A percentile compares a stretch with the other conserved stretches of the same genome.
Conservation (phyloP, 2,888 invertebrate genomes). For the Cosmorhoe ocellata region DNA sequence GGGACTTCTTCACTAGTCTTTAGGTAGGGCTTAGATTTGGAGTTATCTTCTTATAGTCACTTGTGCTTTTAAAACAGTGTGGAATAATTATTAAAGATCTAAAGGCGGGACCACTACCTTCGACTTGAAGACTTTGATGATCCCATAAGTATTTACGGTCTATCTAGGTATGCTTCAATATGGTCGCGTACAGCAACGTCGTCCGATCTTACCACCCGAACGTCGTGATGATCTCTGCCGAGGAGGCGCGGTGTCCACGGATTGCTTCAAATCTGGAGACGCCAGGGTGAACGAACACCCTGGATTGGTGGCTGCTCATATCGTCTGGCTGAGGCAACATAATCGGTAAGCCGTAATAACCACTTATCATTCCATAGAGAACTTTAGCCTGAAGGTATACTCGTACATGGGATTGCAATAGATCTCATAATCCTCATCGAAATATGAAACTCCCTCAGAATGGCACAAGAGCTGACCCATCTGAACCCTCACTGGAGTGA, state of each 20-base stretch:
- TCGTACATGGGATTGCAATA: too few species aligned
- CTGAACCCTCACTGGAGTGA: conserved; percentile 94
- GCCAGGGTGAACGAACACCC: conserved; percentile 91
- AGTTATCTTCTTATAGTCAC: too few species aligned
- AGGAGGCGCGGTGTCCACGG: conserved; percentile 86
- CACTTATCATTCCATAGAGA: too few species aligned
- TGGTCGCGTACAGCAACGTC: conserved; percentile 84
- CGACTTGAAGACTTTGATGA: too few species aligned
- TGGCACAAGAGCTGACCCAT: conserved; percentile 84
- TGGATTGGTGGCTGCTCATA: conserved; percentile 88
- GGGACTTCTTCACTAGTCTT: too few species aligned
- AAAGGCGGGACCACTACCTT: too few species aligned
- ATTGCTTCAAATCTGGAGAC: conserved; percentile 91
- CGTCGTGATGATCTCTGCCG: conserved; percentile 86
- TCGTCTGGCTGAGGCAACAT: conserved; percentile 89
- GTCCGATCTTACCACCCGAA: conserved; percentile 81
- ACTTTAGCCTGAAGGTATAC: too few species aligned
- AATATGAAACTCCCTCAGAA: conserved; percentile 1
- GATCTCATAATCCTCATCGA: too few species aligned
- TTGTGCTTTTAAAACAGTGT: too few species aligned
- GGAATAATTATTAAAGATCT: too few species aligned
- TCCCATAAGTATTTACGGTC: too few species aligned
- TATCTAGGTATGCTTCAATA: conserved; percentile 80
- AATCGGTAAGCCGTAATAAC: conserved; percentile 75
- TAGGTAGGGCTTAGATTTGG: too few species aligned